Base-by-base conservation (phyloP, 2,888 invertebrate genomes). In the Cryptocephalus primarius region DNA sequence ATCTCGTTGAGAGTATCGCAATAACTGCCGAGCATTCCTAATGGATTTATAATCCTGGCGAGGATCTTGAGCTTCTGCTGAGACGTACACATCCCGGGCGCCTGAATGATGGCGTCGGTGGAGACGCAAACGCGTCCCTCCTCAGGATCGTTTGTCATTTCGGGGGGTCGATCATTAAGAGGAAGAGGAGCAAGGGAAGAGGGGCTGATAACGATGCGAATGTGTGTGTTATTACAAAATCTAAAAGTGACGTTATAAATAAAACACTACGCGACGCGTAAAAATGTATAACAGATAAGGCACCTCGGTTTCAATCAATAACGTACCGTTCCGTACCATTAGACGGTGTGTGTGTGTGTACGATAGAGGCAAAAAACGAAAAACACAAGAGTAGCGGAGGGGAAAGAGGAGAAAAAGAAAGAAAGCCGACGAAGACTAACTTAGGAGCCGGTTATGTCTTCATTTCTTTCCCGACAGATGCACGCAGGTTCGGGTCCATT, bases 81-180 rank as follows among this genome's bases (percentile, higher is more conserved):
- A 50, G 51, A 61, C 59, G 58, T 57, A 59, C 55, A 53, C 45
- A 47, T 36, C 36, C 11, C 36, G 36, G 44, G 47, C 22, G 52
- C 48, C 47, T 64, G 64, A 64, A 60, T 58, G 63, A 65, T 65
- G 58, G 59, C 59, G 55, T 57, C 58, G 64, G 65, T 60, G 52
- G 55, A 66, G 62, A 65, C 63, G 68, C 67, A 70, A 70, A 70
- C 67, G 70, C 70, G 66, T 67, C 59, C 56, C 52, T 57, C 65
- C 67, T 68, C 68, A 66, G 60, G 63, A 63, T 65, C 66, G 71
- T 73, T 72, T 70, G 71, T 73, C 73, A 72, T 70, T 31, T 13
- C 67, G 66, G 60, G 67, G 68, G 22, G 22, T 70, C 72, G 72
- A 72, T 72, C 73, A 72, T 22, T 22, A 22, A 22, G 22, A 22